Conservation (phyloP, 2,888 invertebrate species). For the Drosophila subquinaria region DNA sequence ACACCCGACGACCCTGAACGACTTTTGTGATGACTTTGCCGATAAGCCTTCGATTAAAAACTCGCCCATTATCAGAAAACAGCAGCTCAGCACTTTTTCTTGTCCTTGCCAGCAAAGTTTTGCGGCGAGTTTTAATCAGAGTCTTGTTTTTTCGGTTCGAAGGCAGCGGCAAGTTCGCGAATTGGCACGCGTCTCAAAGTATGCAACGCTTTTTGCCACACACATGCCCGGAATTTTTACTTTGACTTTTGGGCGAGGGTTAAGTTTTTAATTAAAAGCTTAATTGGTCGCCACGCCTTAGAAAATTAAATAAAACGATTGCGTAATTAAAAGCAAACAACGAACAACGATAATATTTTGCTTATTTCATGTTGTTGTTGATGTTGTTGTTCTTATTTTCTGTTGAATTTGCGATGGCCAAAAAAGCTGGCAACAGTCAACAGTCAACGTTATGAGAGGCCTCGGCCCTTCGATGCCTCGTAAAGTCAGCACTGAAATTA, state of each 20-base stretch:
- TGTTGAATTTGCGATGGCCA: constrained; percentile 9
- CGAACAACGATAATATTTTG: constrained; percentile 30
- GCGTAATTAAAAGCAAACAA: constrained; percentile 76
- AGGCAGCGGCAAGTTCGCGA: constrained; percentile 15
- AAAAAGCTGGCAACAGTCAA: constrained; percentile 31
- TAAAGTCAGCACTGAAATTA: constrained; percentile 55
- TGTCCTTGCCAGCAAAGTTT: constrained; percentile 49
- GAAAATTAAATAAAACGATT: constrained; percentile 61
- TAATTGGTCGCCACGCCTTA: constrained; percentile 64
- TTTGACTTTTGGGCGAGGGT: constrained; percentile 14
- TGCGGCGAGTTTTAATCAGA: constrained; percentile 39
- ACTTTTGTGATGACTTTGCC: constrained; percentile 50
- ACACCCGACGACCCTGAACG: constrained; percentile 36
- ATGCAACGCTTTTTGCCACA: constrained; percentile 21
- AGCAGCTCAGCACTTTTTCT: constrained; percentile 49
- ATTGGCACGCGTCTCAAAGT: constrained; percentile 17
- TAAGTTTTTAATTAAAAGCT: constrained; percentile 70
- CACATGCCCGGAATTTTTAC: constrained; percentile 5
- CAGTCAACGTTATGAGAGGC: constrained; percentile 7
- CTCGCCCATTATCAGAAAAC: constrained; percentile 47
- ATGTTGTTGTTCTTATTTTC: constrained; percentile 1
- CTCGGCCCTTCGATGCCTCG: constrained; percentile 19
- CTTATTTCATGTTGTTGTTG: constrained; percentile 19
- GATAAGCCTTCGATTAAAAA: constrained; percentile 66
- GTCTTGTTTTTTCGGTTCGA: not conserved